Base-by-base conservation (phyloP, 2,888 invertebrate species). In the Scaptodrosophila latifasciaeformis region DNA sequence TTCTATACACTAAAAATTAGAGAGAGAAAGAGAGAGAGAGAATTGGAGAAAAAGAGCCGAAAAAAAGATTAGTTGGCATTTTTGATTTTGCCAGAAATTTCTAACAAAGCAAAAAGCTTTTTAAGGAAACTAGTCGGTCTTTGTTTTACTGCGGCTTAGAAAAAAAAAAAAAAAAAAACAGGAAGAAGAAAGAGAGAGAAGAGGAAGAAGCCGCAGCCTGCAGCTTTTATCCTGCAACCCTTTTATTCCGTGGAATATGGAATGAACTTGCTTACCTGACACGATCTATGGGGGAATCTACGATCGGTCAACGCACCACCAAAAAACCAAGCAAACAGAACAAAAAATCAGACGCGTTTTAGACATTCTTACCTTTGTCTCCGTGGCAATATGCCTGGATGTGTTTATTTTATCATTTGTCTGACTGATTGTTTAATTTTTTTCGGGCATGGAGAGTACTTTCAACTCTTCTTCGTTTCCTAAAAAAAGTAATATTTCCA, bases 341-440 rank as follows among this genome's bases (percentile, higher is more conserved):
- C 30, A 63, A 60, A 64, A 64, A 65, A 54, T 44, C 67, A 77
- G 77, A 72, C 71, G 70, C 65, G 71, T 77, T 77, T 77, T 67
- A 61, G 62, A 61, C 65, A 74, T 67, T 70, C 74, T 65, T 67
- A 65, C 21, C 27, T 24, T 56, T 69, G 47, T 44, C n/a, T 49
- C 30, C 18, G 29, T 51, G 54, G 31, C 24, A 24, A 7, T 48
- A n/a, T 58, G 53, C 53, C 62, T 53, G 24, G 24, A 24, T 54
- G 46, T 59, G 66, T 64, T 70, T 62, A 61, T 65, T 71, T 71
- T 67, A 74, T 74, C 70, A 74, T 72, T 72, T 74, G 71, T 74
- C 71, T 76, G 71, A 74, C 77, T 71, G 71, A 77, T 72, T 77
- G 70, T 55, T 74, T 63, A 63, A 5, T 7, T 24, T 24, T n/a